A percentile compares a stretch with the other conserved stretches of the same genome.
Evolutionary conservation across 2,797 vertebrate genomes (phyloP).

Genomic region (Percopsis omiscomaycus): DNA sequence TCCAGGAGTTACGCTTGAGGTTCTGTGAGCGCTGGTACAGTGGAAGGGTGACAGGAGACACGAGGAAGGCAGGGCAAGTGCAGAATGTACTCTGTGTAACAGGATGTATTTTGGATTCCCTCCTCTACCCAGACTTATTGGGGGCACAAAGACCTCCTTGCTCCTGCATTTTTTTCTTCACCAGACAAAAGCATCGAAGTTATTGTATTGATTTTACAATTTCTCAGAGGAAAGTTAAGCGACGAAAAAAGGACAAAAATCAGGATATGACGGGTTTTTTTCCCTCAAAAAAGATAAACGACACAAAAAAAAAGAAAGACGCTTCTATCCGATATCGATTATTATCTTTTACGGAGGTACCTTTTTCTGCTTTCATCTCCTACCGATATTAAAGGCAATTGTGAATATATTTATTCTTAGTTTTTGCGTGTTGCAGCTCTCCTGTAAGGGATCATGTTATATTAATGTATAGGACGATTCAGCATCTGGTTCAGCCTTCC

Average conservation of each 20-base stretch:
- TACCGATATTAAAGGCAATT: constrained; percentile 78
- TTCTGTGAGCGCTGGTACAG: constrained; percentile 23
- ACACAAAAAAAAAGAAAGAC: constrained; percentile 37
- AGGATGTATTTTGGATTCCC: constrained; percentile 64
- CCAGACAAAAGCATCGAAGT: constrained; percentile 53
- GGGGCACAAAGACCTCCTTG: constrained; percentile 56
- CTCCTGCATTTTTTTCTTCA: constrained; percentile 59
- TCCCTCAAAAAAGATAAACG: constrained; percentile 42
- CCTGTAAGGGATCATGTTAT: constrained; percentile 81
- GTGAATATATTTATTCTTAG: constrained; percentile 87
- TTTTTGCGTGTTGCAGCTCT: constrained; percentile 82
- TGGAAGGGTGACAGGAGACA: constrained; percentile 22
- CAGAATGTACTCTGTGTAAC: constrained; percentile 44
- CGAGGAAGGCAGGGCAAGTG: constrained; percentile 26
- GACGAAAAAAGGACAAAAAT: constrained; percentile 43
- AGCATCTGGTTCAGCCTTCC: constrained; percentile 82
- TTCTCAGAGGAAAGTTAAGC: constrained; percentile 68
- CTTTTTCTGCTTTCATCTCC: constrained; percentile 78
- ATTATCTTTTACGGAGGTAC: constrained; percentile 74
- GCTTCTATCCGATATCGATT: constrained; percentile 72
- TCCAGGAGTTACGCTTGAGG: constrained; percentile 33
- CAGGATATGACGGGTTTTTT: constrained; percentile 44
- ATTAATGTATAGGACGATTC: constrained; percentile 82
- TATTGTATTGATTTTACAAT: constrained; percentile 65
- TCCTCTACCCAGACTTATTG: constrained; percentile 62